Conservation (phyloP, 2,888 invertebrate genomes). For the Eustalomyia histrio region DNA sequence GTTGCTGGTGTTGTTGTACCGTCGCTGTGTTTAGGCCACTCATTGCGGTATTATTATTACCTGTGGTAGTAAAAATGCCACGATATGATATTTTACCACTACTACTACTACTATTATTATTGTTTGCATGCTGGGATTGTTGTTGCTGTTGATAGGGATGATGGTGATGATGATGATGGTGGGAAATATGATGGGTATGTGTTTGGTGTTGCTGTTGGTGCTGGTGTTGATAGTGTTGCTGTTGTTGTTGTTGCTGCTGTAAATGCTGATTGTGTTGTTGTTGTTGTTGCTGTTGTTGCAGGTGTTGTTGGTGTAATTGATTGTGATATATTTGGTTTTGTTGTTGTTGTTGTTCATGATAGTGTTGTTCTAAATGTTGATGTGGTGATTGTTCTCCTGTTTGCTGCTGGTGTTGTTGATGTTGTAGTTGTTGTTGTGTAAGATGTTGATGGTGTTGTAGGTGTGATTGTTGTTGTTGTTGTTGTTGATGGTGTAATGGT, state of each 20-base stretch:
- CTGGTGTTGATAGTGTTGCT: slow-evolving; percentile 73
- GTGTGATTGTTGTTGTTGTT: slow-evolving; percentile 68
- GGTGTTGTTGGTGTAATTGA: slow-evolving; percentile 67
- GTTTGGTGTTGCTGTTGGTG: slow-evolving; percentile 69
- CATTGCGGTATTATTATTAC: slow-evolving; percentile 80
- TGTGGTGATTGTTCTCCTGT: slow-evolving; percentile 70
- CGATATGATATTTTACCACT: slow-evolving; percentile 83
- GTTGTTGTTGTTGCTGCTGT: slow-evolving; percentile 68
- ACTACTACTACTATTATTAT: slow-evolving; percentile 68
- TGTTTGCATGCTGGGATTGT: slow-evolving; percentile 77
- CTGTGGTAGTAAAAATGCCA: slow-evolving; percentile 86
- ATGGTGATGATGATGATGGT: slow-evolving; percentile 78
- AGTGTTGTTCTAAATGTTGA: slow-evolving; percentile 73
- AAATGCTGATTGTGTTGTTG: slow-evolving; percentile 66
- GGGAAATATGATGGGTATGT: slow-evolving; percentile 77
- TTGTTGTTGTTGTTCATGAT: slow-evolving; percentile 68
- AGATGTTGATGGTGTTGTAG: slow-evolving; percentile 69
- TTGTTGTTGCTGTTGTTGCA: slow-evolving; percentile 64
- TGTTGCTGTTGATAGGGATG: slow-evolving; percentile 76
- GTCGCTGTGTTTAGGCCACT: slow-evolving; percentile 71
- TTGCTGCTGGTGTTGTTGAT: slow-evolving; percentile 71
- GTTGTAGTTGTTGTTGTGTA: slow-evolving; percentile 72
- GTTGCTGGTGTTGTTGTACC: slow-evolving; percentile 55
- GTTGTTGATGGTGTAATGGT: slow-evolving; percentile 67
- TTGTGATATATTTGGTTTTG: slow-evolving; percentile 69